Conservation (phyloP, 2,797 vertebrate species). For the Macrochelys suwanniensis region DNA sequence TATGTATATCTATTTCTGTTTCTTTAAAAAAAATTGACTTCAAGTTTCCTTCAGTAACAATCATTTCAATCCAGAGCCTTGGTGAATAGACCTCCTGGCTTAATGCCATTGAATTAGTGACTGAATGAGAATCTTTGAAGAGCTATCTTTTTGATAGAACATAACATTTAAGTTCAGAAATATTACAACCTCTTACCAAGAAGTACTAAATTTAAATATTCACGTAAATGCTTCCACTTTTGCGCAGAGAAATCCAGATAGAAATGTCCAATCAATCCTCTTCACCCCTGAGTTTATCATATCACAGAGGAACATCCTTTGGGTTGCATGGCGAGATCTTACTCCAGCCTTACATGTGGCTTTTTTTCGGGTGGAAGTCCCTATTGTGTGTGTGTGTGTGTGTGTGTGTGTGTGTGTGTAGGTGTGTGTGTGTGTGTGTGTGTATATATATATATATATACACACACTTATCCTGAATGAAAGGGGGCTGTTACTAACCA, state of each 20-base stretch:
- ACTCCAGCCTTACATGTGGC: too few species aligned
- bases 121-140: background rate
- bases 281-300: too few species aligned
- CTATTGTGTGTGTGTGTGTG: too few species aligned
- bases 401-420: too few species aligned
- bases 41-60: background rate
- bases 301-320: too few species aligned
- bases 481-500: too few species aligned
- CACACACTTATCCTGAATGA: too few species aligned
- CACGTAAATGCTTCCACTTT: background rate
- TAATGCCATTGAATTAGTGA: conserved; percentile 28
- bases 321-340: too few species aligned
- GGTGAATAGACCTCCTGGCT: background rate
- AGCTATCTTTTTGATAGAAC: background rate
- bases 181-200: background rate
- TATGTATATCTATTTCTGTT: background rate
- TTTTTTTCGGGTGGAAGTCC: too few species aligned
- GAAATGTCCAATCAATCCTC: too few species aligned
- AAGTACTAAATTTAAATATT: conserved; percentile 8
- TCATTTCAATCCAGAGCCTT: conserved; percentile 4
- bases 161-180: background rate
- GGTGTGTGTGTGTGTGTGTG: too few species aligned
- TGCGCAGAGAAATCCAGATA: background rate
- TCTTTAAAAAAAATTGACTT: background rate
- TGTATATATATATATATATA: too few species aligned